Conservation (phyloP, 1,140 invertebrate species). For the Pissodes strobi region DNA sequence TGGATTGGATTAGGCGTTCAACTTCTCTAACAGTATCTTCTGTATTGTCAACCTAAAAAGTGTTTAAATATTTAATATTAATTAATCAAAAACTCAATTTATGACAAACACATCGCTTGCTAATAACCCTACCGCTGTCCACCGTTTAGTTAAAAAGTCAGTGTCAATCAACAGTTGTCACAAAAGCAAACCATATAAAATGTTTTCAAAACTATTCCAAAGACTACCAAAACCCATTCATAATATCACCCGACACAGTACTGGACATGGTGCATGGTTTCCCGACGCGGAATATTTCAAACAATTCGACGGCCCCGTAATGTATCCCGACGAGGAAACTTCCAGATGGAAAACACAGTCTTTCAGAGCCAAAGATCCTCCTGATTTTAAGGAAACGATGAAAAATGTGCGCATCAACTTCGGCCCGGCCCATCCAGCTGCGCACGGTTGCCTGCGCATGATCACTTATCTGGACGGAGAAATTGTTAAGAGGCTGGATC, state of each 20-base stretch:
- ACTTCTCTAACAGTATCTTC: conserved; percentile 41
- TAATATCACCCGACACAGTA: too few species aligned
- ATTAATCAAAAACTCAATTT: too few species aligned
- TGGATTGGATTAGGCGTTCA: conserved; percentile 57
- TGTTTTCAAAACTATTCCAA: too few species aligned
- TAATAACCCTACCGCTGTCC: too few species aligned
- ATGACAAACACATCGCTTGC: too few species aligned
- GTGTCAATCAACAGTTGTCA: too few species aligned
- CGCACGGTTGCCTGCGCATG: conserved; percentile 81
- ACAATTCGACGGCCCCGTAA: conserved; percentile 62
- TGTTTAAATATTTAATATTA: too few species aligned
- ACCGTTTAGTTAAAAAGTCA: too few species aligned
- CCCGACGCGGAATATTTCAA: conserved; percentile 63
- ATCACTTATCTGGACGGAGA: conserved; percentile 79
- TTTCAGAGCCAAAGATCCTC: conserved; percentile 50
- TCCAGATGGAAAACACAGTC: conserved; percentile 52
- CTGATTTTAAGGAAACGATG: conserved; percentile 56
- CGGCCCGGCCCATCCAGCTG: conserved; percentile 85
- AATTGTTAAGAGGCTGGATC: conserved; percentile 47
- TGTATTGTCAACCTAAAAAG: conserved; percentile 15
- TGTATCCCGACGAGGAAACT: conserved; percentile 61
- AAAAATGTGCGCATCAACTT: conserved; percentile 75
- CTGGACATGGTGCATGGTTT: conserved; percentile 16
- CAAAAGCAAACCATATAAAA: too few species aligned
- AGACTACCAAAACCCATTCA: too few species aligned